Percentiles rank a stretch among this genome's conserved stretches.
Conservation (phyloP, 2,113 vertebrate genomes). For the Synodontis membranacea region DNA sequence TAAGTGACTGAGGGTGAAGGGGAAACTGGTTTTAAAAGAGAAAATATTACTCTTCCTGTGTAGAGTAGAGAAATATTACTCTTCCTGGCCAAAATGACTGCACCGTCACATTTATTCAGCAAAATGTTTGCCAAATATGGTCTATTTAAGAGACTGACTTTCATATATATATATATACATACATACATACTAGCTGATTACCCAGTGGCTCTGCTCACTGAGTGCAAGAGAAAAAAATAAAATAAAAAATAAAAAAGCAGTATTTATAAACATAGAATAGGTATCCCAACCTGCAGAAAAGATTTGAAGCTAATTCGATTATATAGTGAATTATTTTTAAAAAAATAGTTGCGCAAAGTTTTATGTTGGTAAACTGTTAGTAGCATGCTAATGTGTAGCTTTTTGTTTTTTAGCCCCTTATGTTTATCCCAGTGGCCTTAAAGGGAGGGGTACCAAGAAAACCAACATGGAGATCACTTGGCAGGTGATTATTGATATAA, state of each 20-base stretch:
- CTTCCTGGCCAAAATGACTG: neutral
- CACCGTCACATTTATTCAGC: neutral
- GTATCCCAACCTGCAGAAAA: too few species aligned
- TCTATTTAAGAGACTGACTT: neutral
- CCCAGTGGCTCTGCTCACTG: too few species aligned
- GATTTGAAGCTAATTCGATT: too few species aligned
- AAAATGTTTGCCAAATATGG: neutral
- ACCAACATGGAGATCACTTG: slow-evolving; percentile 97
- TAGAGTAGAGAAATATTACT: neutral
- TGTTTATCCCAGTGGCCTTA: slow-evolving; percentile 80
- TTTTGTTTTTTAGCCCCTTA: slow-evolving; percentile 82
- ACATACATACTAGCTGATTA: too few species aligned
- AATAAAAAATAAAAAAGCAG: too few species aligned
- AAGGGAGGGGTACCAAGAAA: slow-evolving; percentile 85
- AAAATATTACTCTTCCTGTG: neutral
- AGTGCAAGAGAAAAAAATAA: too few species aligned
- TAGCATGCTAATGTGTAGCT: slow-evolving; percentile 5
- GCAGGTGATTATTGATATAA: slow-evolving; percentile 75
- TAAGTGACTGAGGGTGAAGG: slow-evolving; percentile 62
- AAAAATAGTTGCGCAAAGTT: neutral
- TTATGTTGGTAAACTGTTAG: neutral
- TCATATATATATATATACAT: too few species aligned
- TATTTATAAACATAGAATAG: too few species aligned
- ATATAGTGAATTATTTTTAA: neutral
- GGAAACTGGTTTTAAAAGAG: neutral